Evolutionary conservation across 2,797 vertebrate species (phyloP), one percentile per base, ranked within the genome.

Genomic region (Rhinella marina): DNA sequence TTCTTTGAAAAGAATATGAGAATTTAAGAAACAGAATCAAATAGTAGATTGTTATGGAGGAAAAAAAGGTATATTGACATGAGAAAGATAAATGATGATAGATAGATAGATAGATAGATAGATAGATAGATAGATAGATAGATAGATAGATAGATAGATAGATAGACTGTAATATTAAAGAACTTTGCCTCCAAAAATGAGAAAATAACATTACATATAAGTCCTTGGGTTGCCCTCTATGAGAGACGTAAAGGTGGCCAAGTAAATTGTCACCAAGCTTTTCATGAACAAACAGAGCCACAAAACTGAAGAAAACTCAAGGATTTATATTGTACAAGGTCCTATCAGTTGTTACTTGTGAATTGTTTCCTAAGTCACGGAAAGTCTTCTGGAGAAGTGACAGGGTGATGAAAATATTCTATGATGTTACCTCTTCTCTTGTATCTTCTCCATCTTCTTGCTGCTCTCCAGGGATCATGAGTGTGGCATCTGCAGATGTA

Each of bases 371-470:
- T 66, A 66, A 29, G 27, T 70, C 7, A 21, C 9, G 13, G 4
- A 50, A n/a, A 2, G 9, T 73, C 19, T 52, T 23, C 41, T 76
- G 21, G 73, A 52, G 21, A 23, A n/a, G 68, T 32, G 13, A 17
- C 68, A 72, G 21, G 72, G 10, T 48, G 14, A 50, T 48, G 23
- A 13, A 21, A 52, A n/a, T 48, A 52, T 76, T 50, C 48, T 76
- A 76, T 76, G 73, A 76, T 2, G 48, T 87, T 73, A 82, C 79
- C 86, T 82, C 78, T 32, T 81, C 77, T 80, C 6, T 6, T 2
- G 61, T 12, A 13, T 48, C 27, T 16, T 62, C 56, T 12, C 12
- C n/a, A 48, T 50, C 41, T 52, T 50, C 21, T n/a, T 76, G 41
- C n/a, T 62, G 54, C 56, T 62, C 56, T 73, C 5, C 66, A 62